Evolutionary conservation across 2,888 invertebrate genomes (phyloP).

Genomic region (Drosophila merina): DNA sequence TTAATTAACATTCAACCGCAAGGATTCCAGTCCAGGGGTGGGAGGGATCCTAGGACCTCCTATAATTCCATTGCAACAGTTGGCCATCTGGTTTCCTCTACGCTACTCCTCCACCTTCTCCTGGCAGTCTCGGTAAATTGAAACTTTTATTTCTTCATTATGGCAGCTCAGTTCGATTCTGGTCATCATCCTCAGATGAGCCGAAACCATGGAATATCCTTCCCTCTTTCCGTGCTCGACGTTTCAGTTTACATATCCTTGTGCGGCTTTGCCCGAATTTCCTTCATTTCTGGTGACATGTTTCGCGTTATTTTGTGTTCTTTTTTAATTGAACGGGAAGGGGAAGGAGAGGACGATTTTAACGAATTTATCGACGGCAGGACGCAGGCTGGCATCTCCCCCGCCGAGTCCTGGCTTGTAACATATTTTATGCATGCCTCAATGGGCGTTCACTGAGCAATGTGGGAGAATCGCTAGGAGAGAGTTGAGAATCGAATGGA

Average conservation of each 20-base stretch:
- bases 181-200: background rate
- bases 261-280: slow-evolving; percentile 27
- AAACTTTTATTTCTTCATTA: slow-evolving; percentile 40
- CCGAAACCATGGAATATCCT: background rate
- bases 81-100: slow-evolving; percentile 10
- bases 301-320: slow-evolving; percentile 23
- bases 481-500: background rate
- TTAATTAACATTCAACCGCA: slow-evolving; percentile 43
- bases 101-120: background rate
- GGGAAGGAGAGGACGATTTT: slow-evolving; percentile 36
- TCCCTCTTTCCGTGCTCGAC: slow-evolving; percentile 16
- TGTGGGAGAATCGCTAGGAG: slow-evolving; percentile 6
- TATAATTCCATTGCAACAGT: slow-evolving; percentile 28
- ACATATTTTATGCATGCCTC: slow-evolving; percentile 55
- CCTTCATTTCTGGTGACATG: slow-evolving; percentile 20
- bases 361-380: slow-evolving; percentile 44
- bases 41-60: background rate
- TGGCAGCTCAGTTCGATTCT: slow-evolving; percentile 25
- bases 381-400: slow-evolving; percentile 17
- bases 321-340: slow-evolving; percentile 37
- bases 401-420: slow-evolving; percentile 25
- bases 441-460: slow-evolving; percentile 48
- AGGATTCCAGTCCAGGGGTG: background rate
- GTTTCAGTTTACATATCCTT: slow-evolving; percentile 31
- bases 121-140: slow-evolving; percentile 9